Conservation (phyloP, 1,140 invertebrate genomes). For the Thalassaphorura encarpata region DNA sequence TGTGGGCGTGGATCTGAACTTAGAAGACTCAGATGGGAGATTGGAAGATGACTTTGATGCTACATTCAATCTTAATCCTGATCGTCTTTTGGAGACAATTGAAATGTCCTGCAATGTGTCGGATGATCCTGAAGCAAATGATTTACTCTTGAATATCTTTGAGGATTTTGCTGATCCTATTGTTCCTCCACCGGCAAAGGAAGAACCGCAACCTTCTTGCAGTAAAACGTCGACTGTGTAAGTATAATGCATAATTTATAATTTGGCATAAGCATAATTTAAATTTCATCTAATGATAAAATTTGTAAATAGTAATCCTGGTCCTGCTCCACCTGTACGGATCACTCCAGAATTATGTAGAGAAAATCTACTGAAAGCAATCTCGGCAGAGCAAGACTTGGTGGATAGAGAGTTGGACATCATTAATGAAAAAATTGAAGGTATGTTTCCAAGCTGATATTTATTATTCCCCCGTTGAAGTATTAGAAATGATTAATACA, state of each 20-base stretch:
- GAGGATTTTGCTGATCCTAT: neutral
- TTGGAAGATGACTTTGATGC: no score
- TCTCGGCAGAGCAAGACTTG: slow-evolving; percentile 20
- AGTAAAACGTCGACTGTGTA: neutral
- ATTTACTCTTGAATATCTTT: slow-evolving; percentile 4
- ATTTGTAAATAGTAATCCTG: neutral
- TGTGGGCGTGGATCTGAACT: neutral
- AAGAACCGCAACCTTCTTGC: neutral
- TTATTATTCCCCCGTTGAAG: no score
- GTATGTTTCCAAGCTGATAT: no score
- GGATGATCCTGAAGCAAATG: neutral
- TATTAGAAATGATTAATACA: no score
- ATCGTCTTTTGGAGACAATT: neutral
- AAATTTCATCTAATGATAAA: neutral
- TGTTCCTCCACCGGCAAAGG: neutral
- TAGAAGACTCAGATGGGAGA: neutral
- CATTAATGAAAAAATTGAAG: slow-evolving; percentile 19
- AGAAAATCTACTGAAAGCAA: slow-evolving; percentile 12
- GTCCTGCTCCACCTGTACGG: slow-evolving; percentile 1
- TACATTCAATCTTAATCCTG: no score
- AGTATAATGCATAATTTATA: neutral
- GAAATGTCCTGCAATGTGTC: neutral
- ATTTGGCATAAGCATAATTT: neutral
- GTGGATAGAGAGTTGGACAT: slow-evolving; percentile 24
- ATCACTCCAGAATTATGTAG: slow-evolving; percentile 23